Evolutionary conservation across 2,888 invertebrate species (phyloP).

Genomic region (Scaptodrosophila latifasciaeformis): DNA sequence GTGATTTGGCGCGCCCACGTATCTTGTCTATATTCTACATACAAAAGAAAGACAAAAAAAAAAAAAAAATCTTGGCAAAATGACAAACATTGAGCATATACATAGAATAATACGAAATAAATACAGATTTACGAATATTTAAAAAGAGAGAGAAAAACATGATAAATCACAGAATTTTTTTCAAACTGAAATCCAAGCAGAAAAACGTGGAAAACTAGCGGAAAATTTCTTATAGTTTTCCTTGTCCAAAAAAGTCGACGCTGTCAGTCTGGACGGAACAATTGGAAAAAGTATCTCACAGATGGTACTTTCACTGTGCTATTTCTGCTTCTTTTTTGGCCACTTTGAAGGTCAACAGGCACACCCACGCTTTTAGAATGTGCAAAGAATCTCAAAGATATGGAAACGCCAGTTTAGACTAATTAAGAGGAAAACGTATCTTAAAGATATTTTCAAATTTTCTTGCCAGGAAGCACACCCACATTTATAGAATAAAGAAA

Average conservation of each 20-base stretch:
- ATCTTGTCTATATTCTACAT: background rate
- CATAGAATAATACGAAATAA: constrained; percentile 1
- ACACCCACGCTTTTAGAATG: no score
- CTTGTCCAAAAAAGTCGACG: background rate
- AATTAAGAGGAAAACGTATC: no score
- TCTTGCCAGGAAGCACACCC: constrained; percentile 50
- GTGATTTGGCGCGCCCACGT: constrained; percentile 40
- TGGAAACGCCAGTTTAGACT: no score
- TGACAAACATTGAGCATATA: constrained; percentile 33
- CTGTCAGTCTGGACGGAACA: no score
- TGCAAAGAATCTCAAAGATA: no score
- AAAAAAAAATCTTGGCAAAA: constrained; percentile 24
- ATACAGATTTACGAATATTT: background rate
- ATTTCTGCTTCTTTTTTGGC: no score
- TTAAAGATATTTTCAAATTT: constrained; percentile 25
- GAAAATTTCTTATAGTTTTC: constrained; percentile 22
- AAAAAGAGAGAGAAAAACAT: background rate
- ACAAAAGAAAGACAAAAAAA: background rate
- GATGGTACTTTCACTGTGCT: no score
- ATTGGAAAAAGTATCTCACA: background rate
- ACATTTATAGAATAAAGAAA: background rate
- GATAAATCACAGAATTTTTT: no score
- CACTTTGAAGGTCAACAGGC: no score
- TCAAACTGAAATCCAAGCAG: constrained; percentile 17
- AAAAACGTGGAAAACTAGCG: constrained; percentile 15